Base-by-base conservation (phyloP, 2,797 vertebrate species). In the Pangasius macronema region DNA sequence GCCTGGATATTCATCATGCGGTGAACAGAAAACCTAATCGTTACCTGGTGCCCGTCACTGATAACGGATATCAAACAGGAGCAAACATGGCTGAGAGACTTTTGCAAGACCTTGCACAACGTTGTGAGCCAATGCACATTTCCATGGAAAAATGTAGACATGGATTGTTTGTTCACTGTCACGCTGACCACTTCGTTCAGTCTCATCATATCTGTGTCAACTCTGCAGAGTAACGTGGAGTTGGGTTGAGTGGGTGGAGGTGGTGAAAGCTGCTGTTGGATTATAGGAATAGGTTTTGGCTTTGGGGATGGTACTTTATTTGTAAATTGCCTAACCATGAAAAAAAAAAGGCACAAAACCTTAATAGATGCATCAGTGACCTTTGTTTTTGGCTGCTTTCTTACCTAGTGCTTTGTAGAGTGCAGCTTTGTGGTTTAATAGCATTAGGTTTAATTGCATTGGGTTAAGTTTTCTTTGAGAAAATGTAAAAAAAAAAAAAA, bases 41-140 rank as follows among this genome's bases (percentile, higher is more conserved):
- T 18, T 18, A 20, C 24, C 8, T 33, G 53, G 9, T 36, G 30
- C 10, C 53, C 24, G 22, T 87, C 49, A 70, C 30, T 39, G 42
- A 79, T 27, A 36, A 36, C 18, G 39, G 27, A 5, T 70, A n/a
- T 84, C 63, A 72, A 51, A 63, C 65, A 33, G 65, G 39, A 81
- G 83, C 75, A 80, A 85, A 72, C 75, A 68, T 59, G 82, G 65
- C 75, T 51, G 18, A 7, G 46, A 68, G 53, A 51, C 53, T 57
- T 72, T 73, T 67, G 87, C 77, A 75, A 88, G 55, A 81, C 24
- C 68, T 82, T 82, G 53, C 67, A 30, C 63, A 85, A 42, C 10
- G 6, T 24, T 30, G 22, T 24, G 24, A 30, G 18, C 46, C 53
- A 70, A 8, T 33, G 13, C 10, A n/a, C 36, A 33, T 3, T 63